Base-by-base conservation (phyloP, 2,797 vertebrate species). In the Onychomys torridus region DNA sequence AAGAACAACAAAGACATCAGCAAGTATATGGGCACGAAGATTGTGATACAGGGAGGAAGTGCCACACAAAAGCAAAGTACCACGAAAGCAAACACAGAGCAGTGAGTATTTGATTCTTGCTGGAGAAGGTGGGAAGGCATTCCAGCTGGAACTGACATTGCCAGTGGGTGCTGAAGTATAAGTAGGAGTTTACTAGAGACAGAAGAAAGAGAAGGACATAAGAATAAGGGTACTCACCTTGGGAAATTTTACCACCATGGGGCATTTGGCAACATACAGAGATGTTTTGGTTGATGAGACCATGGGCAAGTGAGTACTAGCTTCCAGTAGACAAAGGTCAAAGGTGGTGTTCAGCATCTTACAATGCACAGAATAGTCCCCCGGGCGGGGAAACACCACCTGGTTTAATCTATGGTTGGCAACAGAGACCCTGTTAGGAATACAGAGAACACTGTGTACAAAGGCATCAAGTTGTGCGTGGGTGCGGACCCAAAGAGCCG, bases 221-320 rank as follows among this genome's bases (percentile, higher is more conserved):
- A 83, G n/a, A 75, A 61, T 21, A 32, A 2, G 17, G 21, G 3
- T 67, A 71, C 90, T 86, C 61, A 11, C 0, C n/a, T 5, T 14
- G n/a, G 37, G 4, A 16, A 59, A 71, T 19, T 59, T 21, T 46
- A 52, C 23, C 29, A 52, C 19, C 32, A 57, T 0, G 0, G 7
- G 37, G 76, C 78, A n/a, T 32, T n/a, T 40, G 89, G 6, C 13
- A 63, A 46, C 10, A 12, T 52, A 52, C 40, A 43, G 52, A 43
- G 61, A 82, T n/a, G 5, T 32, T 82, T 32, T 86, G 61, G 16
- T 16, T 59, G 12, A 37, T 73, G 2, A 52, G 63, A 57, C n/a
- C 81, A 10, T 17, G 8, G 49, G 6, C 17, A n/a, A 9, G 63
- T 19, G 6, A 12, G 7, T 21, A 4, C 46, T n/a, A 14, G 17